These are phyloP conservation scores for Thumatha senex DNA, from an alignment of 2,888 invertebrate species.

Conservation along the genomic window DNA sequence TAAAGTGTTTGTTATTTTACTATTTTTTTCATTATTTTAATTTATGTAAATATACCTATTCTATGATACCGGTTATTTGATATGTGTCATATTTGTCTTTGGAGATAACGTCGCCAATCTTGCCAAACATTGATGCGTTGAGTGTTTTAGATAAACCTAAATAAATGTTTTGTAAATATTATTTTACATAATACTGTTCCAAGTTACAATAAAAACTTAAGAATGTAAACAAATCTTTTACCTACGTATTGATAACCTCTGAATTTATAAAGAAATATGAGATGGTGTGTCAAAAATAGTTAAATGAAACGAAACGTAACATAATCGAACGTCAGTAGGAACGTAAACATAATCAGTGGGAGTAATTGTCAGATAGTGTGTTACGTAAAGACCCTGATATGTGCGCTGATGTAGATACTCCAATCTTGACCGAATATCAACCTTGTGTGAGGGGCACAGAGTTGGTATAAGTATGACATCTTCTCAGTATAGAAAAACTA, in stretches of 20 bases:
- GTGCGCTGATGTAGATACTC: conserved; percentile 11
- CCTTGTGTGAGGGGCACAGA: background rate
- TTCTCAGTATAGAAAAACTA: conserved; percentile 15
- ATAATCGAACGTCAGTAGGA: conserved; percentile 13
- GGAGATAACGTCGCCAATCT: no score
- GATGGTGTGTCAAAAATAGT: conserved; percentile 14
- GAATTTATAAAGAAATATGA: background rate
- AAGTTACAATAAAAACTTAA: background rate
- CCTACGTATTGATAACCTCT: conserved; percentile 15
- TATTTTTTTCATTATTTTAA: no score
- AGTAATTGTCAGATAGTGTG: conserved; percentile 24
- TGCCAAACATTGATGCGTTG: no score
- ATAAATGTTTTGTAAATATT: background rate
- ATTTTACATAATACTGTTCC: background rate
- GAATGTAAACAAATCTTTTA: conserved; percentile 11
- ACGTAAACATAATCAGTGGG: conserved; percentile 44
- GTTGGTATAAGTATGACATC: background rate
- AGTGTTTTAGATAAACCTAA: background rate
- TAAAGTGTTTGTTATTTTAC: no score
- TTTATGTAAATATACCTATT: no score
- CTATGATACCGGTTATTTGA: no score
- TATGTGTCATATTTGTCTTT: no score
- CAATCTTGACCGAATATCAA: conserved; percentile 6
- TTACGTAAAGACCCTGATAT: conserved; percentile 27
- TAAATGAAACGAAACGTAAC: conserved; percentile 19